Percentiles rank a stretch among this genome's conserved stretches.
phyloP scores from a whole-genome alignment of 2,797 vertebrate species.

The Helarctos malayanus region DNA sequence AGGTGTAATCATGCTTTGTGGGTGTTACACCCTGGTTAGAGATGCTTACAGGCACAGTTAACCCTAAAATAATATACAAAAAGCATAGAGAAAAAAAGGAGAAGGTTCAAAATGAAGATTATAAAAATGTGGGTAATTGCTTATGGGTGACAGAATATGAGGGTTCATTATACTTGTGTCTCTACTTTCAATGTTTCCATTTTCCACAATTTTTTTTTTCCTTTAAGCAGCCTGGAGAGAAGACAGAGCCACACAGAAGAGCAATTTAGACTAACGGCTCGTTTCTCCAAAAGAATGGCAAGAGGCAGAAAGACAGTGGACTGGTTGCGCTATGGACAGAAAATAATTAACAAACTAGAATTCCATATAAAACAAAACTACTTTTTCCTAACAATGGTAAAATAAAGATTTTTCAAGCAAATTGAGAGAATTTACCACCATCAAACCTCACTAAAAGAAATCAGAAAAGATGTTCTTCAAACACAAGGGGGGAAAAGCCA shows the following conservation, averaged over 20 bases:
- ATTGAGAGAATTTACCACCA: background rate
- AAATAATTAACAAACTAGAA: background rate
- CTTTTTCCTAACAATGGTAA: background rate
- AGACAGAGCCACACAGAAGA: background rate
- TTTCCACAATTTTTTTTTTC: background rate
- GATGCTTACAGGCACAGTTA: background rate
- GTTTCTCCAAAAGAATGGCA: background rate
- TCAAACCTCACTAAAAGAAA: background rate
- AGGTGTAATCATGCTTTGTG: background rate
- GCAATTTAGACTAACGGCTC: background rate
- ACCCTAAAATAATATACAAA: background rate
- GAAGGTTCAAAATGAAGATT: background rate
- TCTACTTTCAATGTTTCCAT: background rate
- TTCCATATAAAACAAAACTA: background rate
- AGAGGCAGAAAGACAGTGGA: background rate
- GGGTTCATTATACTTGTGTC: background rate
- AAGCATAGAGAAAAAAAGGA: background rate
- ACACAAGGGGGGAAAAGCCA: background rate
- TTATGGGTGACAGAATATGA: rapidly evolving
- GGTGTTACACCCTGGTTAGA: background rate
- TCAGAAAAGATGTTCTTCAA: background rate
- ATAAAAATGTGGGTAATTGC: background rate
- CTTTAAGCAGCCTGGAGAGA: background rate
- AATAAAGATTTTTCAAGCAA: background rate
- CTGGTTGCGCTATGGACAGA: background rate